A percentile compares a stretch with the other conserved stretches of the same genome.
Evolutionary conservation across 2,797 vertebrate genomes (phyloP).

Genomic region (Hippopotamyrus pictus): DNA sequence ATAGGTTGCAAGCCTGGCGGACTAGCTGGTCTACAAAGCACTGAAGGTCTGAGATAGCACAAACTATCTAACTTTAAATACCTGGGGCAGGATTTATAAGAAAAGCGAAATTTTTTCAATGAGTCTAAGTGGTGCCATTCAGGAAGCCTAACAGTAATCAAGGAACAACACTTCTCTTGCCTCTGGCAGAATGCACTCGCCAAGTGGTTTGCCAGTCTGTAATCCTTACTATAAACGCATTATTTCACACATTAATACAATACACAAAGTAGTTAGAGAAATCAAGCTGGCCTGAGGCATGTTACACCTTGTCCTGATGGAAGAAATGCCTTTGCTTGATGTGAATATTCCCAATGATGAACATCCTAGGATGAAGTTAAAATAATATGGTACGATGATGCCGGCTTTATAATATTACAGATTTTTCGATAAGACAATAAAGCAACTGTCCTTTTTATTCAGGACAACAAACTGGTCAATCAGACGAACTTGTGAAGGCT

Average conservation of each 20-base stretch:
- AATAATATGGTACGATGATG: neutral
- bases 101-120: neutral
- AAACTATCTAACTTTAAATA: neutral
- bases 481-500: neutral
- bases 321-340: neutral
- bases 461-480: neutral
- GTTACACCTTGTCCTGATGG: neutral
- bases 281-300: neutral
- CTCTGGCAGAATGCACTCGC: neutral
- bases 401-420: neutral
- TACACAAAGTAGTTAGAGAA: neutral
- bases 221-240: neutral
- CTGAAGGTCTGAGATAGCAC: neutral
- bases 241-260: neutral
- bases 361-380: neutral
- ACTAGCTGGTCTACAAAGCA: neutral
- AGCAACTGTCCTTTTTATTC: neutral
- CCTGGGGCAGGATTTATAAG: neutral
- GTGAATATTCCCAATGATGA: neutral
- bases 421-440: neutral
- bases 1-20: neutral
- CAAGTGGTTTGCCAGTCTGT: neutral
- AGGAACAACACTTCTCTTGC: constrained; percentile 4
- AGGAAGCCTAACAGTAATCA: neutral
- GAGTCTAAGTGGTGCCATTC: neutral